These are phyloP conservation scores for Ophion costatus DNA, from an alignment of 2,888 invertebrate species.

Conservation along the genomic window DNA sequence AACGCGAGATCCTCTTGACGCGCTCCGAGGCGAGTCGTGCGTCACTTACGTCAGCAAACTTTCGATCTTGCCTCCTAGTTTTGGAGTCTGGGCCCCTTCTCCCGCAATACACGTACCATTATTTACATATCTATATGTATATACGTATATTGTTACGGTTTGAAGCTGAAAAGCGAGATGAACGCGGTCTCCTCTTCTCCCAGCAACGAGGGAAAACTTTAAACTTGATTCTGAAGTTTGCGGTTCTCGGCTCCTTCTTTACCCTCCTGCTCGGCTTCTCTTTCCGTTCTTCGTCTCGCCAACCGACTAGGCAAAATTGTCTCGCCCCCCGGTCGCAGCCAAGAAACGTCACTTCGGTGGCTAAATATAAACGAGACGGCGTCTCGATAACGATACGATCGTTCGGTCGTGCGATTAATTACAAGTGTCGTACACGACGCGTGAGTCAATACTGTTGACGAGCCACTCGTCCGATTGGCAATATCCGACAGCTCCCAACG, in stretches of 20 bases:
- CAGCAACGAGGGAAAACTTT: constrained; percentile 70
- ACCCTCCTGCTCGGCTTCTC: not conserved
- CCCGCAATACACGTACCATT: constrained; percentile 12
- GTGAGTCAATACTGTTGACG: too few species aligned
- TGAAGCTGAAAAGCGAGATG: constrained; percentile 52
- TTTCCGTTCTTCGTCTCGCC: constrained; percentile 7
- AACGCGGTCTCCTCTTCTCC: constrained; percentile 49
- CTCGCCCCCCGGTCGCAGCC: constrained; percentile 7
- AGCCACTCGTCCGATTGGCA: too few species aligned
- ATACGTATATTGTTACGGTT: constrained; percentile 25
- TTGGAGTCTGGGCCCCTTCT: constrained; percentile 33
- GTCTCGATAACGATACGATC: constrained; percentile 40
- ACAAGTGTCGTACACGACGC: too few species aligned
- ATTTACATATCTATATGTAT: constrained; percentile 34
- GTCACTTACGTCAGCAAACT: constrained; percentile 66
- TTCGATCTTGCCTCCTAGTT: constrained; percentile 58
- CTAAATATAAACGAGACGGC: constrained; percentile 32
- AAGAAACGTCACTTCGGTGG: constrained; percentile 45
- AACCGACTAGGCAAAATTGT: not conserved
- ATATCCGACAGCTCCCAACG: too few species aligned
- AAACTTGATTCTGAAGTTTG: constrained; percentile 73
- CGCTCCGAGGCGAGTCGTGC: constrained; percentile 59
- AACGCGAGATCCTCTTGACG: constrained; percentile 68
- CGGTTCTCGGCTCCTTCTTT: constrained; percentile 49
- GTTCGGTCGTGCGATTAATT: constrained; percentile 33